phyloP scores from a whole-genome alignment of 2,888 invertebrate genomes.

The Girardia tigrina region DNA sequence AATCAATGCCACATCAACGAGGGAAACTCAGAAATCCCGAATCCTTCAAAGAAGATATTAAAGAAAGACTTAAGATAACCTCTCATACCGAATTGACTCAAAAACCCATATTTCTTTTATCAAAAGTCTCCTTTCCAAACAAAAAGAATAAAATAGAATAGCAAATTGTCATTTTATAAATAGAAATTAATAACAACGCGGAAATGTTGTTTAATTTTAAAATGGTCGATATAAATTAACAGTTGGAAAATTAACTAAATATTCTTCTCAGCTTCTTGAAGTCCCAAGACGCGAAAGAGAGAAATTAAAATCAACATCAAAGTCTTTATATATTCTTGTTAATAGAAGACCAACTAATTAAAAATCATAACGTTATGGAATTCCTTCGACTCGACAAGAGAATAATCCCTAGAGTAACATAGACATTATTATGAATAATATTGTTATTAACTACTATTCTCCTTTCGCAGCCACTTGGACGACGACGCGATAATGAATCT shows the following conservation, averaged over 20 bases:
- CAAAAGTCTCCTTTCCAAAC: too few relatives aligned
- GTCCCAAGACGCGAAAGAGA: neutral
- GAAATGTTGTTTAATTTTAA: neutral
- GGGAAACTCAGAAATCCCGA: too few relatives aligned
- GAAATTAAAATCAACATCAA: slow-evolving; percentile 19
- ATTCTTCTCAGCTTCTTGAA: neutral
- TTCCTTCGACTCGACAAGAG: neutral
- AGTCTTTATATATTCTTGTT: neutral
- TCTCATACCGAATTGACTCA: too few relatives aligned
- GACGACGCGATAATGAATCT: slow-evolving; percentile 16
- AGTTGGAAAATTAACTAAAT: neutral
- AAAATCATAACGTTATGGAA: slow-evolving; percentile 8
- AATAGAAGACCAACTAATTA: neutral
- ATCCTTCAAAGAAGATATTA: too few relatives aligned
- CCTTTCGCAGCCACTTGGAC: neutral
- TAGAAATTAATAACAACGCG: too few relatives aligned
- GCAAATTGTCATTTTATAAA: too few relatives aligned
- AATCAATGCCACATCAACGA: too few relatives aligned
- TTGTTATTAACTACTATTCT: neutral
- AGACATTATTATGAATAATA: neutral
- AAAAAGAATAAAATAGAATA: too few relatives aligned
- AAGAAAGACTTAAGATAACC: too few relatives aligned
- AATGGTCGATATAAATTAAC: slow-evolving; percentile 8
- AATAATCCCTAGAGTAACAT: neutral
- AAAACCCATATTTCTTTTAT: too few relatives aligned